Base-by-base conservation (phyloP, 2,797 vertebrate species). In the Labeo calbasu region DNA sequence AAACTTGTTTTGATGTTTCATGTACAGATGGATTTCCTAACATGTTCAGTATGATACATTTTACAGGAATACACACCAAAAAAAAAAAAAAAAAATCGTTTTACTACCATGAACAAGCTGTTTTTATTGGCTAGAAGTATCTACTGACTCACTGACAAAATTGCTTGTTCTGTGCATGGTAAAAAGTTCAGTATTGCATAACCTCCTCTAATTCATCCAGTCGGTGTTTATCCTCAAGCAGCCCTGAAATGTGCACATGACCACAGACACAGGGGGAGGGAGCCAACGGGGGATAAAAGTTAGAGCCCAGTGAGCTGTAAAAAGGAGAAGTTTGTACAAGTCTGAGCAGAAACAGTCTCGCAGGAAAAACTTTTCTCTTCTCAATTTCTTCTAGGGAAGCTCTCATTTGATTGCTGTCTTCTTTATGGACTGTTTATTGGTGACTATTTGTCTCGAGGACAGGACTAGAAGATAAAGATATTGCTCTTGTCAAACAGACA, bases 141-240 rank as follows among this genome's bases (percentile, higher is more conserved):
- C 9, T 59, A 14, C 25, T 73, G 28, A 32, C 43, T 73, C 19
- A 53, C 0, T 36, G 2, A n/a, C 19, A 71, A 68, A 66, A 28
- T 36, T 9, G 6, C 4, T 77, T 15, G 50, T 32, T 61, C 23
- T n/a, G 17, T 36, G 9, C 48, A 11, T 53, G 32, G 28, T 66
- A 12, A 55, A 73, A 23, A 21, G 12, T 15, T 53, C 14, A 40
- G 28, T 82, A 75, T 75, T 65, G 81, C 70, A 19, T 0, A 53
- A 82, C 10, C 36, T 73, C 46, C 57, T 84, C 13, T 23, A 25
- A 36, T 68, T 19, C n/a, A 82, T 46, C 65, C 82, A n/a, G n/a
- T n/a, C n/a, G n/a, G n/a, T 80, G 51, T 69, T 68, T 66, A 15
- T 1, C 28, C 75, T 92, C 86, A 82, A 90, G 86, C 63, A 53